Percentiles rank a stretch among this genome's conserved stretches.
Evolutionary conservation across 2,113 vertebrate genomes (phyloP).

Genomic region (Sturnus vulgaris): DNA sequence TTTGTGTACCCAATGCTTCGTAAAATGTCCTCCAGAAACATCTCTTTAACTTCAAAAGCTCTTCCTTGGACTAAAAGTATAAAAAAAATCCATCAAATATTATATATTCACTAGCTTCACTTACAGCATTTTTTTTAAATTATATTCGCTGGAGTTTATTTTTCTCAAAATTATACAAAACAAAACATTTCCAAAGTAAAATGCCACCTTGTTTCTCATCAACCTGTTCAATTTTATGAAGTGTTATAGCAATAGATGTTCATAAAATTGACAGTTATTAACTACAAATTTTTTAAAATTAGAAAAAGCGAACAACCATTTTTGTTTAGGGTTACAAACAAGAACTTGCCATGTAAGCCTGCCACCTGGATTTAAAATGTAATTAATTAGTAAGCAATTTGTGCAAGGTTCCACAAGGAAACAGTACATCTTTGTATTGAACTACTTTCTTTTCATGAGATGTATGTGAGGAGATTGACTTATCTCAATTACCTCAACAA

Average conservation of each 20-base stretch:
- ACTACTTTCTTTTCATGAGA: not conserved
- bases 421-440: not conserved
- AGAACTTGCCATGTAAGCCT: not conserved
- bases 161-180: not conserved
- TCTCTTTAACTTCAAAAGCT: constrained; percentile 88
- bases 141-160: not conserved
- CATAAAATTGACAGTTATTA: not conserved
- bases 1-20: constrained; percentile 83
- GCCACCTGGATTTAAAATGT: not conserved
- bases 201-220: not conserved
- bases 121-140: not conserved
- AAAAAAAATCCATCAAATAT: not conserved
- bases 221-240: not conserved
- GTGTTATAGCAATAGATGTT: not conserved
- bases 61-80: constrained; percentile 82
- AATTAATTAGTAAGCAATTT: not conserved
- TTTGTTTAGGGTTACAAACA: not conserved
- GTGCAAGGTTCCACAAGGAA: not conserved
- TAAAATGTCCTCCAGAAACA: constrained; percentile 93
- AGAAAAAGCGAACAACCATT: not conserved
- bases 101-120: not conserved
- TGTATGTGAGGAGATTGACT: not conserved
- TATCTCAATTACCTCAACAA: not conserved
- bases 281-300: not conserved
- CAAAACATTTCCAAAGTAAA: not conserved